A percentile compares a stretch with the other conserved stretches of the same genome.
phyloP scores from a whole-genome alignment of 2,797 vertebrate species.

The Crenichthys baileyi region DNA sequence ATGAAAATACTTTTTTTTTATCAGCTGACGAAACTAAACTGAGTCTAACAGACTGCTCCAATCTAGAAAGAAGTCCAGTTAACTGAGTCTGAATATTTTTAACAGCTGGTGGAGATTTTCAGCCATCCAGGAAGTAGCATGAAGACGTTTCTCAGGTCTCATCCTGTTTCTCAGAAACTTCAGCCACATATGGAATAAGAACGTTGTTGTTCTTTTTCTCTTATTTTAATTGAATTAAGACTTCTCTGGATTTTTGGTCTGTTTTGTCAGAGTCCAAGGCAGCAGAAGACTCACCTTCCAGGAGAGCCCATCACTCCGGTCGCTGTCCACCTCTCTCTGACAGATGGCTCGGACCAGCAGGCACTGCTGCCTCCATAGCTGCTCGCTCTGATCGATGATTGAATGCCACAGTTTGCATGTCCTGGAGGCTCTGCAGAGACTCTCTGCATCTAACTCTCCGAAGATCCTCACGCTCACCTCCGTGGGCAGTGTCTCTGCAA shows the following conservation, averaged over 20 bases:
- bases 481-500: constrained; percentile 79
- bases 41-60: too few species aligned
- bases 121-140: too few species aligned
- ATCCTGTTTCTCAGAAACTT: too few species aligned
- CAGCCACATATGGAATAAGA: too few species aligned
- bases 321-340: constrained; percentile 82
- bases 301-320: constrained; percentile 81
- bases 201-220: not conserved
- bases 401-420: constrained; percentile 86
- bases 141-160: too few species aligned
- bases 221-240: too few species aligned
- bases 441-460: constrained; percentile 79
- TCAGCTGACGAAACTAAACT: too few species aligned
- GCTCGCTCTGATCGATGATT: constrained; percentile 78
- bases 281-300: constrained; percentile 81
- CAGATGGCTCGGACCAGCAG: constrained; percentile 78
- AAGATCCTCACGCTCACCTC: constrained; percentile 88
- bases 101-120: too few species aligned
- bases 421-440: constrained; percentile 81
- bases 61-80: too few species aligned
- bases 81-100: too few species aligned
- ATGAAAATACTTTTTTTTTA: too few species aligned
- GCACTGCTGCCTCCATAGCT: constrained; percentile 87
- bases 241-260: too few species aligned
- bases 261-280: not conserved